Conservation (phyloP, 2,113 vertebrate genomes). For the Paralichthys olivaceus region DNA sequence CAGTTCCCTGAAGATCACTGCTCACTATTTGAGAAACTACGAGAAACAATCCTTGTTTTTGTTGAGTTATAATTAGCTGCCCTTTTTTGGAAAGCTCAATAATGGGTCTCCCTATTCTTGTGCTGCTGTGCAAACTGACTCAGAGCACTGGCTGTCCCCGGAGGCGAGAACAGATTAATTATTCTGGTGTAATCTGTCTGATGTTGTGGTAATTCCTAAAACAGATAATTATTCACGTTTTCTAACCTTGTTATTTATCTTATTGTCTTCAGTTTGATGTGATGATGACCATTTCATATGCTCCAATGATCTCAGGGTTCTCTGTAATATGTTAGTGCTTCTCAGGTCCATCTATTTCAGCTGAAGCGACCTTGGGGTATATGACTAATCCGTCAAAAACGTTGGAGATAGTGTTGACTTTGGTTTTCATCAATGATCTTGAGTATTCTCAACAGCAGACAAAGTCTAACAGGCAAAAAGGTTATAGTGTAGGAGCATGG, state of each 20-base stretch:
- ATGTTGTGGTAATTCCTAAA: conserved; percentile 22
- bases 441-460: conserved; percentile 7
- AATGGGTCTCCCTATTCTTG: neutral
- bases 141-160: conserved; percentile 19
- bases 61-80: neutral
- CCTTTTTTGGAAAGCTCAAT: neutral
- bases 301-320: neutral
- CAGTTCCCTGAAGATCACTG: neutral
- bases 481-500: neutral
- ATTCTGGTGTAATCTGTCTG: conserved; percentile 38
- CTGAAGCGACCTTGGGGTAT: neutral
- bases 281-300: neutral
- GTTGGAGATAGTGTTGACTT: neutral
- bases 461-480: conserved; percentile 13
- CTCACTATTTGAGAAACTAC: neutral
- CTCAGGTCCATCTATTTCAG: neutral
- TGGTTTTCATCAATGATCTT: conserved; percentile 38
- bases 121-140: neutral
- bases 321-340: neutral
- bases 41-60: neutral
- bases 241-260: neutral
- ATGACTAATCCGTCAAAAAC: no score
- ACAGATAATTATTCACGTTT: neutral
- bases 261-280: neutral
- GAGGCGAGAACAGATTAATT: conserved; percentile 42